Base-by-base conservation (phyloP, 2,113 vertebrate species). In the Heteronetta atricapilla region DNA sequence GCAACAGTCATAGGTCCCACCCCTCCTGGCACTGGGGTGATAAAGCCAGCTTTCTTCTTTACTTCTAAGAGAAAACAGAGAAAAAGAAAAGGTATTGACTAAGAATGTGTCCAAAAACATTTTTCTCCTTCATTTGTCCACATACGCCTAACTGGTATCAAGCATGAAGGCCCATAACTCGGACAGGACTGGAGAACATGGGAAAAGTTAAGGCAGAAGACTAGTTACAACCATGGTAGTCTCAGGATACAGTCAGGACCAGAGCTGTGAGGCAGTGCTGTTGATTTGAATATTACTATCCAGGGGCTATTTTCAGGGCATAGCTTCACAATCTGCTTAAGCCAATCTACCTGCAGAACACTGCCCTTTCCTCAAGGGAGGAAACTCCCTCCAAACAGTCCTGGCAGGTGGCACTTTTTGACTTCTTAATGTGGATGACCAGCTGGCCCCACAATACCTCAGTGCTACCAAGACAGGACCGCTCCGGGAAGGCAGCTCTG, bases 1-100 rank as follows among this genome's bases (percentile, higher is more conserved):
- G 98, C 98, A 53, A 99, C 98, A 1, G 98, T 99, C 98, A 99
- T 97, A 11, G 99, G 99, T 84, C 99, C 99, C 55, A 99, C 98
- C 3, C 99, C 99, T 95, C 99, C 99, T 0, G 99, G 99, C 46
- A 99, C 99, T 1, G 98, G 99, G 62, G 99, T 99, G 98, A 99
- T 98, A 94, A 98, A 98, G 75, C 98, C 96, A n/a, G 98, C 99
- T 91, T 98, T 99, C 98, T 98, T 98, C 97, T 98, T 99, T 66
- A 99, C 98, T 90, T 98, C 99, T 99, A 91, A 42, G 92, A 97
- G 86, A 95, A 89, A 94, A 96, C 88, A 97, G 78, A 48, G 10
- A 48, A 21, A 48, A 22, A 46, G 26, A 53, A 96, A 40, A 62
- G 64, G 17, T 5, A 60, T 55, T 84, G 46, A 78, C 40, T 90